Evolutionary conservation across 2,888 invertebrate species (phyloP).

Genomic region (Lasioglossum morio): DNA sequence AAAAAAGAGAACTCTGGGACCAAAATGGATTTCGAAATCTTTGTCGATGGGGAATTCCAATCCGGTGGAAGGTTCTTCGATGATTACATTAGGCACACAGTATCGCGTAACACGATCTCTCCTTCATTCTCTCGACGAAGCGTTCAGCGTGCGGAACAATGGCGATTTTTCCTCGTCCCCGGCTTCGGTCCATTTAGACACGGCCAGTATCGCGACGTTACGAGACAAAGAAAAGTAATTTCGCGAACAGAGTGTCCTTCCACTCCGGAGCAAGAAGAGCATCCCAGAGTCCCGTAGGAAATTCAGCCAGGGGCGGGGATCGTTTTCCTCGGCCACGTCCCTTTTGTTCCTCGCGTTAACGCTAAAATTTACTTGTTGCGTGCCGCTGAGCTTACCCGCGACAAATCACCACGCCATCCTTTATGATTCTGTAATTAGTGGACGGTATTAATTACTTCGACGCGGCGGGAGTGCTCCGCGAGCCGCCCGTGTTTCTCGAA

Average conservation of each 20-base stretch:
- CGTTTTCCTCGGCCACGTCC: conserved; percentile 18
- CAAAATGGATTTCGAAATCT: not conserved
- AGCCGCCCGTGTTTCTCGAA: not conserved
- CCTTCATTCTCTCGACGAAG: conserved; percentile 11
- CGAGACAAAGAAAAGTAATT: conserved; percentile 57
- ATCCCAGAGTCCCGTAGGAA: conserved; percentile 43
- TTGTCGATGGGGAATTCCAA: conserved; percentile 20
- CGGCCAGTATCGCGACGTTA: conserved; percentile 25
- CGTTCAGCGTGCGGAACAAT: conserved; percentile 44
- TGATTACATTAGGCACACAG: conserved; percentile 42
- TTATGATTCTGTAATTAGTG: conserved; percentile 16
- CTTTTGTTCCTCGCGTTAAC: conserved; percentile 25
- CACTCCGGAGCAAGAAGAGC: conserved; percentile 15
- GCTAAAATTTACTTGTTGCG: conserved; percentile 53
- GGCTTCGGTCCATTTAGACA: conserved; percentile 17
- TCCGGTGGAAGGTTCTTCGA: conserved; percentile 23
- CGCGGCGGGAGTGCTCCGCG: not conserved
- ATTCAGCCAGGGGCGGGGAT: conserved; percentile 27
- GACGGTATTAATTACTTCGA: conserved; percentile 13
- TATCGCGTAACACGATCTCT: conserved; percentile 53
- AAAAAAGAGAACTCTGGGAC: not conserved
- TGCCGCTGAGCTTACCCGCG: not conserved
- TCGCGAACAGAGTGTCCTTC: conserved; percentile 43
- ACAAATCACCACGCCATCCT: conserved; percentile 28
- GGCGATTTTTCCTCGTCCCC: conserved; percentile 48